phyloP scores from a whole-genome alignment of 2,888 invertebrate species.

The Drosophila aldrichi region DNA sequence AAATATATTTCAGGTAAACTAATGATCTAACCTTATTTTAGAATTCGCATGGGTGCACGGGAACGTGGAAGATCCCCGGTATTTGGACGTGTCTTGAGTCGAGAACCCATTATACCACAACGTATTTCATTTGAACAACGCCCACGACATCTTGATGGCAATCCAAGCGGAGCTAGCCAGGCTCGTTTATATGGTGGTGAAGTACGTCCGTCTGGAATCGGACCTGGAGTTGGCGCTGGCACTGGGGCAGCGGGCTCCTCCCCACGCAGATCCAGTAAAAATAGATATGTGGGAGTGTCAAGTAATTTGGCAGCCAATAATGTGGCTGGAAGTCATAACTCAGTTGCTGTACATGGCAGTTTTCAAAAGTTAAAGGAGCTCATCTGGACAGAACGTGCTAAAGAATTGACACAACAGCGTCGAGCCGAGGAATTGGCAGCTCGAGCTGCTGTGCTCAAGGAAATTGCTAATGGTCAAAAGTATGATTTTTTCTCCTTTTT shows the following conservation, averaged over 20 bases:
- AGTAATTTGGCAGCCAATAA: constrained; percentile 44
- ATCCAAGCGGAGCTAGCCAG: constrained; percentile 54
- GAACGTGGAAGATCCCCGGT: constrained; percentile 87
- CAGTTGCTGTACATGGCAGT: constrained; percentile 82
- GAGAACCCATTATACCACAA: constrained; percentile 86
- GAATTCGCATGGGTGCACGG: constrained; percentile 84
- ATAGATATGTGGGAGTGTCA: constrained; percentile 69
- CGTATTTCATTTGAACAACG: constrained; percentile 54
- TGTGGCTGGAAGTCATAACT: constrained; percentile 51
- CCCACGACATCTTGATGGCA: constrained; percentile 84
- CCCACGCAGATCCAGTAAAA: constrained; percentile 72
- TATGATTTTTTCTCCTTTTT: constrained; percentile 61
- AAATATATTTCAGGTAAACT: background rate
- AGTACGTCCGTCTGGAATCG: constrained; percentile 62
- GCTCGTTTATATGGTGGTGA: constrained; percentile 85
- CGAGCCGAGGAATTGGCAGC: constrained; percentile 91
- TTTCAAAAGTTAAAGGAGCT: constrained; percentile 93
- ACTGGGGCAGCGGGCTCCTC: constrained; percentile 45
- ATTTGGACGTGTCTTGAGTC: constrained; percentile 90
- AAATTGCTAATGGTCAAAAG: constrained; percentile 88
- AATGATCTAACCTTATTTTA: constrained; percentile 44
- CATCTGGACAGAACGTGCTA: constrained; percentile 91
- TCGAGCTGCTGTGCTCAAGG: constrained; percentile 87
- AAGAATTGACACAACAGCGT: constrained; percentile 91
- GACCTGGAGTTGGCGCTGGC: constrained; percentile 62